Base-by-base conservation (phyloP, 2,797 vertebrate species). In the Sphaeramia orbicularis region DNA sequence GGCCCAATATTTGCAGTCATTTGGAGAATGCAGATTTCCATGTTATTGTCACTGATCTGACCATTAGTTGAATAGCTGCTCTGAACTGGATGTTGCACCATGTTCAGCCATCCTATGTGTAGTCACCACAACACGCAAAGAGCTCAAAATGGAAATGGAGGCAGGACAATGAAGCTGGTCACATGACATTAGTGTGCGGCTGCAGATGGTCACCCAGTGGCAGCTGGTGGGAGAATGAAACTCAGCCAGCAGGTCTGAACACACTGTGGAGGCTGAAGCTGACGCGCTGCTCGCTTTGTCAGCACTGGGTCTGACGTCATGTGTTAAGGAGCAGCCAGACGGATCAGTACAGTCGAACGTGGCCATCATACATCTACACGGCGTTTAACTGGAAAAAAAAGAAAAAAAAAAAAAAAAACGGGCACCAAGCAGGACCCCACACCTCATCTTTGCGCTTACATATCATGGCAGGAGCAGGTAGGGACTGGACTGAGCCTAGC, bases 151-250 rank as follows among this genome's bases (percentile, higher is more conserved):
- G 65, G 82, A 70, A 54, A 74, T 7, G 15, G 62, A 74, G 44
- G 75, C 58, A 50, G 66, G 47, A 65, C 45, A 38, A 65, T 40
- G 57, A 50, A 60, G 30, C 54, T 10, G 48, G 66, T 83, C 78
- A 60, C 54, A 12, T 42, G 62, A 58, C 47, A 10, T 36, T 37
- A 58, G 7, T 1, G 27, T 42, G 30, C n/a, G 64, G 54, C 71
- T 47, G 74, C 80, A 83, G 84, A 83, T 80, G 81, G 85, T 86
- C 75, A 54, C 58, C n/a, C 76, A 64, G 76, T 42, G 78, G 78
- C 78, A 65, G 69, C 76, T 77, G 69, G 69, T 36, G 71, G 76
- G 84, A 63, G 65, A 66, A 74, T 51, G n/a, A 62, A 81, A 59
- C 76, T 65, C 42, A 59, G 69, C 76, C 69, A 76, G 69, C 60